phyloP scores from a whole-genome alignment of 2,888 invertebrate genomes.

The Brenthis hecate region DNA sequence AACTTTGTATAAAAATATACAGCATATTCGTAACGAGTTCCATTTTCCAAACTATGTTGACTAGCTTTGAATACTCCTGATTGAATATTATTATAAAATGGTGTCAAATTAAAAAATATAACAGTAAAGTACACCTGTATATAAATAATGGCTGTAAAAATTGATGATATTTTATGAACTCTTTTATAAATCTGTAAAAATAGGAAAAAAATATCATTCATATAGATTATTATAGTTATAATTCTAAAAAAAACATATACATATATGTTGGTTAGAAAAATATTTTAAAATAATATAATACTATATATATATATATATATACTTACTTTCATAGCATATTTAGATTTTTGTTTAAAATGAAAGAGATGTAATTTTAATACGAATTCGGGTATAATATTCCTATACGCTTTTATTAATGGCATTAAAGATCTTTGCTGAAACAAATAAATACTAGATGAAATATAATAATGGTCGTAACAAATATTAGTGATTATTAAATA shows the following conservation, averaged over 20 bases:
- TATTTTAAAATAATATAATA: not conserved
- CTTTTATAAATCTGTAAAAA: constrained; percentile 14
- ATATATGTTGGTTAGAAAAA: too few relatives aligned
- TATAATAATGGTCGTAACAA: too few relatives aligned
- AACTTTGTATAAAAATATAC: constrained; percentile 8
- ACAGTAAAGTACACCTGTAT: not conserved
- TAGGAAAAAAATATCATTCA: not conserved
- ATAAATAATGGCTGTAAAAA: constrained; percentile 9
- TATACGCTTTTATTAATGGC: constrained; percentile 12
- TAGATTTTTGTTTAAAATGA: constrained; percentile 20
- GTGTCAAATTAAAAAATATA: constrained; percentile 8
- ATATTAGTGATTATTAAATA: too few relatives aligned
- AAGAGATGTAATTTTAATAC: constrained; percentile 20
- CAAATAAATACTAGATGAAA: not conserved
- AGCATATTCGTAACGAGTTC: constrained; percentile 16
- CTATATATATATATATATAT: too few relatives aligned
- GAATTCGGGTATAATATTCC: constrained; percentile 12
- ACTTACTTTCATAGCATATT: constrained; percentile 22
- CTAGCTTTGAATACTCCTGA: constrained; percentile 8
- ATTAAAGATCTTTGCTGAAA: constrained; percentile 20
- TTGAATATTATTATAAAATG: constrained; percentile 15
- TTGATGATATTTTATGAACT: constrained; percentile 16
- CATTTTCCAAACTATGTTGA: constrained; percentile 5
- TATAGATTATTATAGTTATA: too few relatives aligned
- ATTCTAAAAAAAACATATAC: too few relatives aligned